phyloP scores from a whole-genome alignment of 2,888 invertebrate genomes.

The Melanotus villosus region DNA sequence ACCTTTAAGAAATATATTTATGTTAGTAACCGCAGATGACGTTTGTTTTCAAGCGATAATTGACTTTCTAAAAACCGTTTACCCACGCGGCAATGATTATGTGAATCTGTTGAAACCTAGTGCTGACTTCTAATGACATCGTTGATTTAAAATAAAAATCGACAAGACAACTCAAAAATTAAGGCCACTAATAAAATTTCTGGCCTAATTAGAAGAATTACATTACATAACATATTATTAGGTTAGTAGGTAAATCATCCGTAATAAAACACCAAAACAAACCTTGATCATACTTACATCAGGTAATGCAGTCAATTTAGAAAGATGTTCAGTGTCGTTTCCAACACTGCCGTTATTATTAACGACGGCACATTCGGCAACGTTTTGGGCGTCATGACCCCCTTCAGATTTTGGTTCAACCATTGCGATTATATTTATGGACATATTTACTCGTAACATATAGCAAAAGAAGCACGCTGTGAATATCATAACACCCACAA shows the following conservation, averaged over 20 bases:
- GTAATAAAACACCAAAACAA: neutral
- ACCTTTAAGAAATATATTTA: neutral
- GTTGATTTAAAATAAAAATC: neutral
- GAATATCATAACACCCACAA: slow-evolving; percentile 79
- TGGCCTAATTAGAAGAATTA: no score
- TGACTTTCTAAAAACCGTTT: slow-evolving; percentile 4
- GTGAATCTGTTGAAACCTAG: neutral
- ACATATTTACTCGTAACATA: slow-evolving; percentile 83
- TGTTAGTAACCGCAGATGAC: neutral
- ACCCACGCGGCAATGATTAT: neutral
- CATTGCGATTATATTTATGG: slow-evolving; percentile 82
- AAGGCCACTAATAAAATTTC: no score
- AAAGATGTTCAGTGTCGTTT: slow-evolving; percentile 42
- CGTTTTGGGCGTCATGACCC: slow-evolving; percentile 22
- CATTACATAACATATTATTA: no score
- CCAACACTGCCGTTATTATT: neutral
- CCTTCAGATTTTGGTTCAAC: slow-evolving; percentile 70
- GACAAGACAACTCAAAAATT: no score
- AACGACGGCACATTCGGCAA: slow-evolving; percentile 47
- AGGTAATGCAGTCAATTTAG: slow-evolving; percentile 47
- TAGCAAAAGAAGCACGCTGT: slow-evolving; percentile 81
- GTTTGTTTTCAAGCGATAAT: slow-evolving; percentile 8
- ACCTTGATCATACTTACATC: slow-evolving; percentile 47
- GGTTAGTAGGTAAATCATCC: no score
- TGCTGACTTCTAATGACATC: neutral